Evolutionary conservation across 2,797 vertebrate genomes (phyloP).

Genomic region (Microctenopoma steveboyesi): DNA sequence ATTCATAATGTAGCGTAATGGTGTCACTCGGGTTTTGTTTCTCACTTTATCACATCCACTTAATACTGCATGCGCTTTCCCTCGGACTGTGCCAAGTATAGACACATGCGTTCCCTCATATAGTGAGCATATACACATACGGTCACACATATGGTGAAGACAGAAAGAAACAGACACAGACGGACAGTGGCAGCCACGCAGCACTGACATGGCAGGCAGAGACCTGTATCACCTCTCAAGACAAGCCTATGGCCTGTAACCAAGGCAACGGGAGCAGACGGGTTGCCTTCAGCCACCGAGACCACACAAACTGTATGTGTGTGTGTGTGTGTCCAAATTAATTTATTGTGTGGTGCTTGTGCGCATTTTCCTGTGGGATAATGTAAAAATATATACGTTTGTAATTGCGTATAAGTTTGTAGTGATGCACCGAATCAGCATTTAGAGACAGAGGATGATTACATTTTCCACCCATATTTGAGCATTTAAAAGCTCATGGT

Average conservation of each 20-base stretch:
- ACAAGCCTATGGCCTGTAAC: constrained; percentile 66
- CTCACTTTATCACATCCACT: constrained; percentile 29
- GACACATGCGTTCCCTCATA: background rate
- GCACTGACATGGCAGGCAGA: constrained; percentile 27
- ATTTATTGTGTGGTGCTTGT: background rate
- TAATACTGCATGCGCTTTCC: constrained; percentile 6
- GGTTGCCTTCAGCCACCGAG: constrained; percentile 45
- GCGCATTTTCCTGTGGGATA: constrained; percentile 6
- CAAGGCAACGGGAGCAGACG: constrained; percentile 65
- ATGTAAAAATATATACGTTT: constrained; percentile 16
- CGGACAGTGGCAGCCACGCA: constrained; percentile 16
- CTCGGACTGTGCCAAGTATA: background rate
- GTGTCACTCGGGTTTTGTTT: constrained; percentile 30
- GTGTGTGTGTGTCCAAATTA: constrained; percentile 8
- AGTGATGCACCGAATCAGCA: constrained; percentile 19
- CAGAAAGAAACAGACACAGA: constrained; percentile 10
- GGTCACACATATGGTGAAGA: constrained; percentile 5
- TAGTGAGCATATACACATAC: background rate
- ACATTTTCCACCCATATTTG: constrained; percentile 36
- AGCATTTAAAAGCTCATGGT: constrained; percentile 41
- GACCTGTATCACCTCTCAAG: constrained; percentile 58
- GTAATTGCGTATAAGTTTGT: constrained; percentile 22
- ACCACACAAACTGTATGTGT: constrained; percentile 41
- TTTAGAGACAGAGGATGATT: constrained; percentile 37
- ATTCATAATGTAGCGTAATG: constrained; percentile 16